Base-by-base conservation (phyloP, 2,797 vertebrate species). In the Poecilia picta region DNA sequence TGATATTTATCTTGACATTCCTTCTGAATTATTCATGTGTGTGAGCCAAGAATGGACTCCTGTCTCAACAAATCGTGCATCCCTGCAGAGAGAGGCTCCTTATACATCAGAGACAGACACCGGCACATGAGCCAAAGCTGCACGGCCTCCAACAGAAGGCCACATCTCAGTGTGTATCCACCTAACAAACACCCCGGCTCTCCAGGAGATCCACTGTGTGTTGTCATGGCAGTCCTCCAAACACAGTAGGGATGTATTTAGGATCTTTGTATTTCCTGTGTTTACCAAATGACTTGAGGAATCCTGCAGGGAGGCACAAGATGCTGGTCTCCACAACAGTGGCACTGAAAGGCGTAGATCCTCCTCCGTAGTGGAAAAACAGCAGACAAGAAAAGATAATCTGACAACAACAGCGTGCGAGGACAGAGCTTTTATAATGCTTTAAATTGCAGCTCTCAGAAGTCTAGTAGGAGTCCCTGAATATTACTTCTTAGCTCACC, bases 91-190 rank as follows among this genome's bases (percentile, higher is more conserved):
- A 82, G 79, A 85, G 55, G 47, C 74, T 82, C 80, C 81, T 89
- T 83, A 70, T 81, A 66, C 84, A 85, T 80, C 77, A 66, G 75
- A 87, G 87, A 85, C 85, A 78, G 85, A 85, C 87, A 25, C 15
- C n/a, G 83, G 85, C 49, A 36, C 74, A 86, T 84, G 78, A 87
- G 87, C 80, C 84, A 85, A 83, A 85, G 84, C 86, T 83, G 73
- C 82, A 75, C 36, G n/a, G 39, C 76, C 81, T 77, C 2, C 15
- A 75, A 75, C 66, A 90, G 78, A 83, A 83, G 93, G 93, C 77
- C 91, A 95, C 88, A 91, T 93, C 92, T 89, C 93, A 90, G 92
- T 89, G 89, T 93, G 93, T 85, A 89, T 89, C 91, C 92, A 87
- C 82, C 89, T 84, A 85, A 83, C 73, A 28, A 81, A 85, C 87